Conservation (phyloP, 2,888 invertebrate genomes). For the Syrista parreyssii region DNA sequence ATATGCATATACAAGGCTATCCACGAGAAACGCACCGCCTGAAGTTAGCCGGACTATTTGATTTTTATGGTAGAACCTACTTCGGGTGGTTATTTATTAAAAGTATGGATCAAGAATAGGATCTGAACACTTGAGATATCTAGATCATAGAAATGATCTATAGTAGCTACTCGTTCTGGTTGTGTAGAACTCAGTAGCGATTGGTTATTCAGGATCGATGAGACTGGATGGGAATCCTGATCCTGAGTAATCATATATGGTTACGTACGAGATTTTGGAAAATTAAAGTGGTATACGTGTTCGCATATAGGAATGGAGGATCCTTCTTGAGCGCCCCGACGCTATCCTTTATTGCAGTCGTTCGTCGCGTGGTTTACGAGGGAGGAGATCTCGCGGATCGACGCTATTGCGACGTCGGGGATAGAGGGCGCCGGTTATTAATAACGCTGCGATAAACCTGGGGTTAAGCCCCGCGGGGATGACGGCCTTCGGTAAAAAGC, state of each 20-base stretch:
- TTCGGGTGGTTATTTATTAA: background rate
- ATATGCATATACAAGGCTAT: background rate
- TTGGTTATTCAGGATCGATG: background rate
- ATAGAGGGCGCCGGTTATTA: slow-evolving; percentile 47
- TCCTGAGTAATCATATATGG: background rate
- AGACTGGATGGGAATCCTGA: background rate
- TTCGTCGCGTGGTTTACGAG: slow-evolving; percentile 49
- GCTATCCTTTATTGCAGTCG: slow-evolving; percentile 17
- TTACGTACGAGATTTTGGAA: background rate
- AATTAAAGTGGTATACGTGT: background rate
- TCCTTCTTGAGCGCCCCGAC: background rate
- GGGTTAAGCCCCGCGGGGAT: slow-evolving; percentile 50
- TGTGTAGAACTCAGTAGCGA: background rate
- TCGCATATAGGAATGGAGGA: background rate
- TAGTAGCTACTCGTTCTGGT: background rate
- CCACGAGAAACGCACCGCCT: background rate
- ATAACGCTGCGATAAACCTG: slow-evolving; percentile 54
- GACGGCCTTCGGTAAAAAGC: slow-evolving; percentile 52
- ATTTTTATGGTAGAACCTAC: background rate
- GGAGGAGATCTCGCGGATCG: slow-evolving; percentile 41
- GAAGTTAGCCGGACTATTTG: background rate
- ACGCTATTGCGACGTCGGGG: slow-evolving; percentile 36
- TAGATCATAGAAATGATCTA: background rate
- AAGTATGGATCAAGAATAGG: background rate
- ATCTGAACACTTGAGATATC: background rate